Evolutionary conservation across 2,113 vertebrate species (phyloP), one percentile per base, ranked within the genome.

Genomic region (Daubentonia madagascariensis): DNA sequence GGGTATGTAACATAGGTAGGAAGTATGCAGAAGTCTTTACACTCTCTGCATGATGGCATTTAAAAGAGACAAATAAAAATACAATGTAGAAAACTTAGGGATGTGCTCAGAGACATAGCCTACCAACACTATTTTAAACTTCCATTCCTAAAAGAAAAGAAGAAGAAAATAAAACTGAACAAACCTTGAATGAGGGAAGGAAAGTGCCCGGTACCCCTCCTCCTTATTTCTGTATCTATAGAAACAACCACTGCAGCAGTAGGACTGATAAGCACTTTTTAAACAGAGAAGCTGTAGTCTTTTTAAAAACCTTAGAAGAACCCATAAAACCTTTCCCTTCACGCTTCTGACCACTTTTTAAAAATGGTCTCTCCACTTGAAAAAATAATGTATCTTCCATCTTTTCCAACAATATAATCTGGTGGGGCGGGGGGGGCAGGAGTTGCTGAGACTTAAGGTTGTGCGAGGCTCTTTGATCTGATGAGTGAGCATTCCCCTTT

Each of bases 381-480:
- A 93, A 85, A 95, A 91, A 32, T 17, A 97, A 85, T 70, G 76
- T 85, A 67, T 65, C 72, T 94, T 88, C 93, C 89, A 83, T 70
- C 81, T 98, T 96, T 95, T 95, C 95, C 95, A 98, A 98, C 96
- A 97, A 97, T 96, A 72, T 91, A 80, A 75, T 8, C 57, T 43
- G n/a, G 45, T 94, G 9, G 43, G 67, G 23, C 25, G 35, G 17
- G 30, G 54, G 22, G 35, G 48, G 22, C 6, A 72, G 92, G 97
- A 91, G 76, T 89, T 94, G 83, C 98, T 97, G 96, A 98, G 98
- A 98, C 97, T 98, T 98, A 96, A 98, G 98, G 98, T 98, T 99
- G 98, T 98, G 97, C 68, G 76, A 99, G 97, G 98, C 84, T 98
- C 99, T 99, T 99, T 99, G 99, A 99, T 99, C 99, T 99, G 99